Conservation (phyloP, 2,797 vertebrate species). For the Myotis daubentonii region DNA sequence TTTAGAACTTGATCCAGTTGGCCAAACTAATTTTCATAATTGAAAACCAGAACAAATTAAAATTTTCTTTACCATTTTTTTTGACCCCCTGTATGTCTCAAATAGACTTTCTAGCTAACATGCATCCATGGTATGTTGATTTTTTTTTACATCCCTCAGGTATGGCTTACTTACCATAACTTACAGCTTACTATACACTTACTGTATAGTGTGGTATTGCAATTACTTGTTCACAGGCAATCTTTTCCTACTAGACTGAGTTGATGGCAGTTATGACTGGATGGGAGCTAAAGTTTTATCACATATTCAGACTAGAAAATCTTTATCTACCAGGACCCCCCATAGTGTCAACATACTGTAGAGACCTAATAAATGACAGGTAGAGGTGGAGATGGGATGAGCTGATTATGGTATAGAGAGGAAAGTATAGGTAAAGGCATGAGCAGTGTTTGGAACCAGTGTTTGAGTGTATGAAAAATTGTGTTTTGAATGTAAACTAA, state of each 20-base stretch:
- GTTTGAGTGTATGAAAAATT: not conserved
- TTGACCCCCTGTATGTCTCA: not conserved
- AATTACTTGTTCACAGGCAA: not conserved
- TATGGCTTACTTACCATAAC: not conserved
- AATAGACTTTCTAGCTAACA: not conserved
- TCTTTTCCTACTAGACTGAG: not conserved
- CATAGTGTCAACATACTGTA: not conserved
- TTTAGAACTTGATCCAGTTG: not conserved
- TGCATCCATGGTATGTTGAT: not conserved
- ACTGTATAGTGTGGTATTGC: not conserved
- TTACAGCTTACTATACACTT: not conserved
- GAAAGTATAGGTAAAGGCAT: not conserved
- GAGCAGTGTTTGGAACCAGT: not conserved
- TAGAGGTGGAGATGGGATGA: not conserved
- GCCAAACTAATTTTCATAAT: not conserved
- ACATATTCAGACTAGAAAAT: not conserved
- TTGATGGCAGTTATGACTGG: not conserved
- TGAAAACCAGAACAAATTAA: not conserved
- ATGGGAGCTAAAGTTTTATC: conserved; percentile 14
- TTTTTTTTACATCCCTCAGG: not conserved
- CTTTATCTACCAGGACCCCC: not conserved
- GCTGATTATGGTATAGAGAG: not conserved
- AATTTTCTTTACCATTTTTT: not conserved
- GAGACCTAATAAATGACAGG: not conserved
- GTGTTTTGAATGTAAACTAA: not conserved